Conservation (phyloP, 2,888 invertebrate species). For the Acrobasis repandana region DNA sequence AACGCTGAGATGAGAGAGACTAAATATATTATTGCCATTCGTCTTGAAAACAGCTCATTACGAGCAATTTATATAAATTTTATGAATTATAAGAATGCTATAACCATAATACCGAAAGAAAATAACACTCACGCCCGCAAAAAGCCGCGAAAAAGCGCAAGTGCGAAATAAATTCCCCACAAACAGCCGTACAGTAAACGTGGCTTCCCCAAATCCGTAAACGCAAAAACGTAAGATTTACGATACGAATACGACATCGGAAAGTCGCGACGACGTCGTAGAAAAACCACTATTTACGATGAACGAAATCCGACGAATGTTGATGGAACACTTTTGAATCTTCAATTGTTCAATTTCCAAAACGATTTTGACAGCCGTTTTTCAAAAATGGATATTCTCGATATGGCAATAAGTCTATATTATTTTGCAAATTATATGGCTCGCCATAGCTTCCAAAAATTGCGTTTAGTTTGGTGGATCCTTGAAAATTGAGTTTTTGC, state of each 20-base stretch:
- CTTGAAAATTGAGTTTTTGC: too few species aligned
- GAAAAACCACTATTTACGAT: conserved; percentile 30
- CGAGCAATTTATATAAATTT: too few species aligned
- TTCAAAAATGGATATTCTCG: not conserved
- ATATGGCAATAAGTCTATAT: too few species aligned
- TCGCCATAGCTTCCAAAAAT: too few species aligned
- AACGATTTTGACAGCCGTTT: conserved; percentile 4
- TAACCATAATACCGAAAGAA: too few species aligned
- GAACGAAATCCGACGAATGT: conserved; percentile 41
- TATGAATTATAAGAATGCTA: too few species aligned
- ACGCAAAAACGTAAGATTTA: conserved; percentile 16
- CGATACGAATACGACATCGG: conserved; percentile 3
- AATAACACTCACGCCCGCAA: too few species aligned
- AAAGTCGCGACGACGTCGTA: conserved; percentile 3
- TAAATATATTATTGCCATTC: too few species aligned
- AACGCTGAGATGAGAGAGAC: too few species aligned
- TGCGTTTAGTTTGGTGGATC: too few species aligned
- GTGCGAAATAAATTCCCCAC: not conserved
- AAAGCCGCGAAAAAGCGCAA: not conserved
- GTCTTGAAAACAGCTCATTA: too few species aligned
- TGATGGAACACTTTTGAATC: conserved; percentile 35
- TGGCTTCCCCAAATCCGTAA: conserved; percentile 7
- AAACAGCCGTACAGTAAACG: not conserved
- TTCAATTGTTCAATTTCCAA: conserved; percentile 31
- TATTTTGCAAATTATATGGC: too few species aligned